phyloP scores from a whole-genome alignment of 2,113 vertebrate genomes.

The Strix uralensis region DNA sequence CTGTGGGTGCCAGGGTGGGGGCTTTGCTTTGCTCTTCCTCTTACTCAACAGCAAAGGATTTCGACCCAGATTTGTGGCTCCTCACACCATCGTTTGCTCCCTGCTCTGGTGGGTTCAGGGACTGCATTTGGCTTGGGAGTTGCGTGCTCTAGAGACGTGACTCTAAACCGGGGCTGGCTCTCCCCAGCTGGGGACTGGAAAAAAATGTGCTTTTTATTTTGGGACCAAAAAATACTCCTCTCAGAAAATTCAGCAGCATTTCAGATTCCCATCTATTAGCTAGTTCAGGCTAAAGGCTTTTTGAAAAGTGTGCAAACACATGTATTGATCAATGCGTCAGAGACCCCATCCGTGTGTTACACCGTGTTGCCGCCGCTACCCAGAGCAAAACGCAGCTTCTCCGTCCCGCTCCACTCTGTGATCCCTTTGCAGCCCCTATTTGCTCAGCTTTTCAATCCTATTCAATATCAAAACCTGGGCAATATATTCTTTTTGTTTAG shows the following conservation, averaged over 20 bases:
- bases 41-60: not conserved
- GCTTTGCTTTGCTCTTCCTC: not conserved
- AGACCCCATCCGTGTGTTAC: not conserved
- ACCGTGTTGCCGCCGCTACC: accelerated
- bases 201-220: not conserved
- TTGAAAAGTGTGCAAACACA: not conserved
- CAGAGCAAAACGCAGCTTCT: not conserved
- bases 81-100: accelerated
- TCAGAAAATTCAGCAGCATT: not conserved
- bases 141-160: not conserved
- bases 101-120: accelerated
- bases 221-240: not conserved
- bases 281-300: not conserved
- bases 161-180: accelerated
- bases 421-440: not conserved
- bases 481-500: not conserved
- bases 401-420: accelerated
- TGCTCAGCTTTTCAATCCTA: not conserved
- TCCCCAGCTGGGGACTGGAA: not conserved
- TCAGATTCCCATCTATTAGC: not conserved
- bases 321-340: not conserved
- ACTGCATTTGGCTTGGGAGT: accelerated
- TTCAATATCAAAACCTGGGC: not conserved
- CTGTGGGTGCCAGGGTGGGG: accelerated
- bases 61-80: not conserved